phyloP scores from a whole-genome alignment of 2,797 vertebrate genomes.

The Manis pentadactyla region DNA sequence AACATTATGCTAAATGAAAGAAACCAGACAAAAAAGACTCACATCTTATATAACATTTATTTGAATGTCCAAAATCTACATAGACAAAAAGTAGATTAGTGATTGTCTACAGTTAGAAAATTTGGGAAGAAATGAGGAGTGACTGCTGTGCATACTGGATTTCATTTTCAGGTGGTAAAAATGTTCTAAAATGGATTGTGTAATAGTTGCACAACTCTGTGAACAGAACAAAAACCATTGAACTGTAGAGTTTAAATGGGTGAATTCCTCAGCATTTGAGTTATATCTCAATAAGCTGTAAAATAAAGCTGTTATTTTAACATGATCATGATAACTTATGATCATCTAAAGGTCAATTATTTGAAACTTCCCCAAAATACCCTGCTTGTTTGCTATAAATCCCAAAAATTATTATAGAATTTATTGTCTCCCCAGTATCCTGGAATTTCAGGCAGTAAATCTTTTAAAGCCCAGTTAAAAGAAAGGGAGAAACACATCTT shows the following conservation, averaged over 20 bases:
- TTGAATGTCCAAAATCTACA: neutral
- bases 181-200: neutral
- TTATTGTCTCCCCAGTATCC: slow-evolving; percentile 16
- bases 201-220: neutral
- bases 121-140: neutral
- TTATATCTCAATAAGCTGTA: neutral
- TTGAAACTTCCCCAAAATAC: slow-evolving; percentile 33
- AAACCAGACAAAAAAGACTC: neutral
- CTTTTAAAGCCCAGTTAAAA: neutral
- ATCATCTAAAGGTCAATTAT: slow-evolving; percentile 9
- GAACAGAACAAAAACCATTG: neutral
- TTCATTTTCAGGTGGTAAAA: neutral
- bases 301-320: neutral
- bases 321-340: neutral
- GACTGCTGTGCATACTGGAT: neutral
- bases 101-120: neutral
- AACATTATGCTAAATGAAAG: slow-evolving; percentile 21
- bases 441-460: slow-evolving; percentile 33
- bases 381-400: slow-evolving; percentile 36
- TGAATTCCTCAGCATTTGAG: neutral
- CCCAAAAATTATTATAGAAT: neutral
- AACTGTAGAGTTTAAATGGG: neutral
- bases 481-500: neutral
- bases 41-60: neutral
- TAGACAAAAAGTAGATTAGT: neutral